Evolutionary conservation across 2,113 vertebrate species (phyloP).

Genomic region (Pluvianellus socialis): DNA sequence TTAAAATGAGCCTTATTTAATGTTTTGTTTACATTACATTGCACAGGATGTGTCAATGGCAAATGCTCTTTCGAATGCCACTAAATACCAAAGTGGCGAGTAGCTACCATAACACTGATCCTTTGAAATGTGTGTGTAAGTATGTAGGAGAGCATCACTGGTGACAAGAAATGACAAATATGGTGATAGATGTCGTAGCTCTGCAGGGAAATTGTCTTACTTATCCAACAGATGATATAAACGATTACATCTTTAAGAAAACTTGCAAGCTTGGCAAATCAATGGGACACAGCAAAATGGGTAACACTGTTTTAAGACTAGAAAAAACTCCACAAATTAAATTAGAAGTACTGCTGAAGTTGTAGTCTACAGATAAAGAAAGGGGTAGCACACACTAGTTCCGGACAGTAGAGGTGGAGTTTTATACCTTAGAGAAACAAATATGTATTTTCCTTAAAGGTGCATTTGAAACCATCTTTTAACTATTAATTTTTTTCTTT

Average conservation of each 20-base stretch:
- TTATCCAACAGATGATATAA: not conserved
- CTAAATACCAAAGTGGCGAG: not conserved
- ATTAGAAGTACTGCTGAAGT: not conserved
- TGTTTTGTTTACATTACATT: not conserved
- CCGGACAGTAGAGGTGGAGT: not conserved
- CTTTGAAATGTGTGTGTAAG: not conserved
- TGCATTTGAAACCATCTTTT: not conserved
- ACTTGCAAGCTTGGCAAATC: not conserved
- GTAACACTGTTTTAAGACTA: not conserved
- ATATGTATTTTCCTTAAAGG: not conserved
- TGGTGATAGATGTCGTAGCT: rapidly evolving
- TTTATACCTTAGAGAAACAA: not conserved
- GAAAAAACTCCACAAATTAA: not conserved
- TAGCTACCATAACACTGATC: not conserved
- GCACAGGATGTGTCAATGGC: not conserved
- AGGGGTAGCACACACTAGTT: not conserved
- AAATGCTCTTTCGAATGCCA: not conserved
- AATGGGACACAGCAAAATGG: not conserved
- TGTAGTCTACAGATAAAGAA: not conserved
- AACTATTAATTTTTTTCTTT: not conserved
- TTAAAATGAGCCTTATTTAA: not conserved
- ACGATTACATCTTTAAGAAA: not conserved
- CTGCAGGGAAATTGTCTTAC: not conserved
- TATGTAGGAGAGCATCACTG: not conserved
- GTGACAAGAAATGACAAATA: not conserved